A percentile compares a stretch with the other conserved stretches of the same genome.
phyloP scores from a whole-genome alignment of 1,140 invertebrate species.

The Zaprionus africanus region DNA sequence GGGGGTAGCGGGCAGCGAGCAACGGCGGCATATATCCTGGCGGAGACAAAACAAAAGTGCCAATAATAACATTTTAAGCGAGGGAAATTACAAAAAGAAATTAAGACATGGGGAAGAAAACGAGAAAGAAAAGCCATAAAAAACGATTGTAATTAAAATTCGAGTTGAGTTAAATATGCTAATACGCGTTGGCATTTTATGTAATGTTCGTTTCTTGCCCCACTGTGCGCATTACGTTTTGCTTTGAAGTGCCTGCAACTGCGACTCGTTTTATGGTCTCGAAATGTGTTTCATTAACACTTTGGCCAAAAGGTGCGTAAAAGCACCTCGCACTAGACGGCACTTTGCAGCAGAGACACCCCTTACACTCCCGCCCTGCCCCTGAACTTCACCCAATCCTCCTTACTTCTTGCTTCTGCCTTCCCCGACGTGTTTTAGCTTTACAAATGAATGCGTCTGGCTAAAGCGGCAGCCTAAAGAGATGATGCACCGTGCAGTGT shows the following conservation, averaged over 20 bases:
- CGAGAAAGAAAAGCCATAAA: background rate
- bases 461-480: conserved; percentile 41
- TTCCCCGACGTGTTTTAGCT: conserved; percentile 51
- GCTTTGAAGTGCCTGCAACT: conserved; percentile 27
- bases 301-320: conserved; percentile 77
- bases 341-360: background rate
- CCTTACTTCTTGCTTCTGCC: no score
- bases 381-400: conserved; percentile 6
- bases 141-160: conserved; percentile 3
- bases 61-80: conserved; percentile 69
- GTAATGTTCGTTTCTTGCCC: background rate
- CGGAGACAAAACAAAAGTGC: conserved; percentile 57
- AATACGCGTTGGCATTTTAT: conserved; percentile 2
- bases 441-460: conserved; percentile 80
- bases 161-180: background rate
- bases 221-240: conserved; percentile 23
- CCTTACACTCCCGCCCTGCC: background rate
- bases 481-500: conserved; percentile 31
- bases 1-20: conserved; percentile 8
- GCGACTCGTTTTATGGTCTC: conserved; percentile 54
- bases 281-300: conserved; percentile 79
- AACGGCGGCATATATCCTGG: conserved; percentile 60
- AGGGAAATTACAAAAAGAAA: conserved; percentile 53
- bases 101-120: background rate
- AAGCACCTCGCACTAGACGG: conserved; percentile 35